Percentiles rank a stretch among this genome's conserved stretches.
These are phyloP conservation scores for Hydrolagus affinis DNA, from an alignment of 2,113 vertebrate genomes.

Conservation along the genomic window DNA sequence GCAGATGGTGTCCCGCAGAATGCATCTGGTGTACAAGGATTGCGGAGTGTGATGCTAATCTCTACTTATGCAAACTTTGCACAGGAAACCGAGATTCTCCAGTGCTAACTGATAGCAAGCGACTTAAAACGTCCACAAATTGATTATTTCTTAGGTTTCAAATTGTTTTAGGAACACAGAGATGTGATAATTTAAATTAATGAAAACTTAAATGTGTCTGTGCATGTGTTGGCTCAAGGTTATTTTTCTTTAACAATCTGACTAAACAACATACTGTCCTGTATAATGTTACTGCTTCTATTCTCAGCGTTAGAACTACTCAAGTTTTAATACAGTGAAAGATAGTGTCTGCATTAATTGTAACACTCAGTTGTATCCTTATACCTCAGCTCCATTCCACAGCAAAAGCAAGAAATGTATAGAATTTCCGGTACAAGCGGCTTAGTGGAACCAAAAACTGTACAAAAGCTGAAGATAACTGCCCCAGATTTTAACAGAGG, in stretches of 20 bases:
- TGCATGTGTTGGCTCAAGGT: background rate
- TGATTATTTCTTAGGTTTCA: background rate
- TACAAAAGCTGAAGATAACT: conserved; percentile 68
- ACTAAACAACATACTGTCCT: background rate
- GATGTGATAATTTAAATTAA: conserved; percentile 14
- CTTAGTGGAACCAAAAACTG: conserved; percentile 65
- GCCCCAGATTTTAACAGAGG: conserved; percentile 43
- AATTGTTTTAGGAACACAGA: background rate
- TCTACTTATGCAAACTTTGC: background rate
- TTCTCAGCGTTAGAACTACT: conserved; percentile 47
- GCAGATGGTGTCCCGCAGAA: conserved; percentile 55
- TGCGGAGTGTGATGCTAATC: background rate
- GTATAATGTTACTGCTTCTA: background rate
- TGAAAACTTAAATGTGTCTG: background rate
- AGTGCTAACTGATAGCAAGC: conserved; percentile 15
- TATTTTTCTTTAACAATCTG: background rate
- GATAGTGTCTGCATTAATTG: background rate
- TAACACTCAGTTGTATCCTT: conserved; percentile 42
- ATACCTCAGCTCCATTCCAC: conserved; percentile 62
- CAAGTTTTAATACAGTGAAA: conserved; percentile 57
- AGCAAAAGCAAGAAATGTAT: conserved; percentile 65
- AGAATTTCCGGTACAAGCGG: conserved; percentile 71
- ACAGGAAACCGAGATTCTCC: background rate
- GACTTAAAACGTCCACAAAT: conserved; percentile 36
- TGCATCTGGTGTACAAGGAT: conserved; percentile 51